phyloP scores from a whole-genome alignment of 2,888 invertebrate species.

The Xylota segnis region DNA sequence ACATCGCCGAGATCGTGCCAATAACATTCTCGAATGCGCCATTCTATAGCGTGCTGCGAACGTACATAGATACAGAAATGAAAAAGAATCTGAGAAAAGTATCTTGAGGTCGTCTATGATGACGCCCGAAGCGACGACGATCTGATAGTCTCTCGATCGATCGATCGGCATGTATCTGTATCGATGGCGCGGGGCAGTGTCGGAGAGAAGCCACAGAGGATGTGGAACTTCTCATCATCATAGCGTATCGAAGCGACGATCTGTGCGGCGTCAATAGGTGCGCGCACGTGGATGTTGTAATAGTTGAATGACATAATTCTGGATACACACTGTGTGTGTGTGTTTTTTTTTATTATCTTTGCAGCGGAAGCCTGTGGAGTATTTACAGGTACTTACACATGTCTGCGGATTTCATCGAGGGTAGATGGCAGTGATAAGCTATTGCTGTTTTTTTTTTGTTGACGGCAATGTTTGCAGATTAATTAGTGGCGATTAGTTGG shows the following conservation, averaged over 20 bases:
- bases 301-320: slow-evolving; percentile 69
- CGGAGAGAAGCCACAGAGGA: slow-evolving; percentile 22
- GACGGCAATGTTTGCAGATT: slow-evolving; percentile 25
- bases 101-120: slow-evolving; percentile 27
- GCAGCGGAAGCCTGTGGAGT: slow-evolving; percentile 45
- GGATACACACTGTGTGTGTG: slow-evolving; percentile 1
- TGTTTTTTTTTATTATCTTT: neutral
- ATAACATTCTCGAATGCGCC: slow-evolving; percentile 30
- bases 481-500: slow-evolving; percentile 57
- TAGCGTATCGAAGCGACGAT: slow-evolving; percentile 22
- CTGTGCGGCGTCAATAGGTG: slow-evolving; percentile 34
- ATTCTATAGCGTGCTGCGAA: slow-evolving; percentile 22
- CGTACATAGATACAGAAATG: neutral
- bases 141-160: slow-evolving; percentile 26
- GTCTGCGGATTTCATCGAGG: slow-evolving; percentile 36
- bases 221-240: slow-evolving; percentile 42
- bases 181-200: slow-evolving; percentile 12
- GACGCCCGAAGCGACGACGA: slow-evolving; percentile 33
- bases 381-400: slow-evolving; percentile 19
- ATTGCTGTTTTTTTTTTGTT: slow-evolving; percentile 12
- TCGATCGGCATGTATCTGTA: slow-evolving; percentile 38
- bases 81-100: slow-evolving; percentile 16
- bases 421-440: slow-evolving; percentile 39
- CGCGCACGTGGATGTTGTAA: slow-evolving; percentile 73
- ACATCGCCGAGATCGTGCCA: slow-evolving; percentile 45